Percentiles rank a stretch among this genome's conserved stretches.
Conservation (phyloP, 2,888 invertebrate species). For the Rhodophaea formosa region DNA sequence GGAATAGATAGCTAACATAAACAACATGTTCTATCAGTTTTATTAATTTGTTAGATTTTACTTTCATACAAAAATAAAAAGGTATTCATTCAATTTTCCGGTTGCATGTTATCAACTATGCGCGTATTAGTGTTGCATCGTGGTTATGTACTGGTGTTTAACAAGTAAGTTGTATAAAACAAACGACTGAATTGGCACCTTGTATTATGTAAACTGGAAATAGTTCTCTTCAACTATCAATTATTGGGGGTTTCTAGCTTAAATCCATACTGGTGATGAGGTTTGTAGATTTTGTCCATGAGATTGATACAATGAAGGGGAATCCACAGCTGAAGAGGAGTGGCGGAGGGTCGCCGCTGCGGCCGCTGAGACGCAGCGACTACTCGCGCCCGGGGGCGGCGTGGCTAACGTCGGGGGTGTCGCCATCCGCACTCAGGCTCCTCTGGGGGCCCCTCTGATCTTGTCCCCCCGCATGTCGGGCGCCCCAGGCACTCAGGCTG, state of each 20-base stretch:
- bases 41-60: too few relatives aligned
- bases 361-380: slow-evolving; percentile 89
- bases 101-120: too few relatives aligned
- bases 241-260: background rate
- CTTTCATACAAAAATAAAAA: too few relatives aligned
- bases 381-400: slow-evolving; percentile 81
- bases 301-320: slow-evolving; percentile 72
- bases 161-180: too few relatives aligned
- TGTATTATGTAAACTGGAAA: too few relatives aligned
- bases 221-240: background rate
- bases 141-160: too few relatives aligned
- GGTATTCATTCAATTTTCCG: too few relatives aligned
- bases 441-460: slow-evolving; percentile 95
- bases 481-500: slow-evolving; percentile 88
- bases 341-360: slow-evolving; percentile 92
- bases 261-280: background rate
- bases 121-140: too few relatives aligned
- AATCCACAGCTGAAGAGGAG: slow-evolving; percentile 88
- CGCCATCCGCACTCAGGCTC: slow-evolving; percentile 85
- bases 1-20: too few relatives aligned
- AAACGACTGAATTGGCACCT: too few relatives aligned
- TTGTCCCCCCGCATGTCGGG: slow-evolving; percentile 94
- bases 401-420: slow-evolving; percentile 81
- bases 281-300: slow-evolving; percentile 26
- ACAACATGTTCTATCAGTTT: too few relatives aligned